phyloP scores from a whole-genome alignment of 1,140 invertebrate species.

The silkworm (Bombyx mori) region ASM3026992v2 NC_085109.1:1152501-1153000 shows the following conservation, averaged over 20 bases:
- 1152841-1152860: slow-evolving; percentile 31
- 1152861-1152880: slow-evolving; percentile 36
- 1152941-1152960: slow-evolving; percentile 25
- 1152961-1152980: slow-evolving; percentile 24
- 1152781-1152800: slow-evolving; percentile 47
- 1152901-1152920: slow-evolving; percentile 45
- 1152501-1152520: slow-evolving; percentile 69
- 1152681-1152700: slow-evolving; percentile 38
- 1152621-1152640: slow-evolving; percentile 22
- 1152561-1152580: slow-evolving; percentile 74
- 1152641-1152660: background rate
- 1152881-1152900: slow-evolving; percentile 42
- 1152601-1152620: slow-evolving; percentile 71
- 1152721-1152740: slow-evolving; percentile 23
- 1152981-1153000: background rate
- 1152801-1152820: slow-evolving; percentile 35
- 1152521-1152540: slow-evolving; percentile 76
- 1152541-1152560: slow-evolving; percentile 72
- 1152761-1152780: slow-evolving; percentile 43
- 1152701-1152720: slow-evolving; percentile 33
- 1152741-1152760: slow-evolving; percentile 13
- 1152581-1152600: slow-evolving; percentile 75
- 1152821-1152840: slow-evolving; percentile 26
- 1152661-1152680: slow-evolving; percentile 32
- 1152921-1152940: slow-evolving; percentile 35